A percentile compares a stretch with the other conserved stretches of the same genome.
phyloP scores from a whole-genome alignment of 2,113 vertebrate species.

The Solea solea region DNA sequence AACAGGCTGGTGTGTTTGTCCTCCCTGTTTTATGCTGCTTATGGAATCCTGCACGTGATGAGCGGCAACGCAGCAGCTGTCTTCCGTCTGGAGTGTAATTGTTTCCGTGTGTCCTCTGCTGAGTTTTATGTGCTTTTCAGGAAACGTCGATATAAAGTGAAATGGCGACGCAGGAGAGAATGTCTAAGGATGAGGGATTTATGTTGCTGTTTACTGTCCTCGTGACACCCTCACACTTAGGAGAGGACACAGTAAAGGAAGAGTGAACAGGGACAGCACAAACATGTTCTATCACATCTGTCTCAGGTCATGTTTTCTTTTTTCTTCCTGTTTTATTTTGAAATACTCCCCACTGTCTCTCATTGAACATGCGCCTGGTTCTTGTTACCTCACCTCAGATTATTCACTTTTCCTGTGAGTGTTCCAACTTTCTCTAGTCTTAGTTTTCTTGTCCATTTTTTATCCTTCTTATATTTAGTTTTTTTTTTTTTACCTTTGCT shows the following conservation, averaged over 20 bases:
- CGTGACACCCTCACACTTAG: neutral
- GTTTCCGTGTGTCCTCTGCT: slow-evolving; percentile 43
- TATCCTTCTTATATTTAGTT: too few species aligned
- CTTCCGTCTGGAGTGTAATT: slow-evolving; percentile 48
- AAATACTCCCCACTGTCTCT: too few species aligned
- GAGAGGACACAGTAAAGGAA: neutral
- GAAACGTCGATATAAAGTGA: slow-evolving; percentile 6
- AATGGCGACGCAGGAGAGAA: slow-evolving; percentile 2
- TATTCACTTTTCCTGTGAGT: too few species aligned
- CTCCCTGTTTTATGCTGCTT: slow-evolving; percentile 54
- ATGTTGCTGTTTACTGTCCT: neutral
- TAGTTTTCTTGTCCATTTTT: too few species aligned
- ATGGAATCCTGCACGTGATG: slow-evolving; percentile 65
- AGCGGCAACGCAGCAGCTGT: slow-evolving; percentile 23
- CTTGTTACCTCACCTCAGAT: too few species aligned
- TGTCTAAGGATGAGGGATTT: neutral
- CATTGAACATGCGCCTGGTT: too few species aligned
- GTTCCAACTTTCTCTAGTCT: too few species aligned
- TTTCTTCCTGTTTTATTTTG: too few species aligned
- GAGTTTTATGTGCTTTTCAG: slow-evolving; percentile 5
- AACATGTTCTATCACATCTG: too few species aligned
- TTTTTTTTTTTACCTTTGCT: too few species aligned
- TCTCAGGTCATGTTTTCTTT: too few species aligned
- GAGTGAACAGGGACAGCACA: neutral
- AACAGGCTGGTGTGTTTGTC: slow-evolving; percentile 51